A percentile compares a stretch with the other conserved stretches of the same genome.
Evolutionary conservation across 2,888 invertebrate species (phyloP).

Genomic region (Lasioglossum marginatum): DNA sequence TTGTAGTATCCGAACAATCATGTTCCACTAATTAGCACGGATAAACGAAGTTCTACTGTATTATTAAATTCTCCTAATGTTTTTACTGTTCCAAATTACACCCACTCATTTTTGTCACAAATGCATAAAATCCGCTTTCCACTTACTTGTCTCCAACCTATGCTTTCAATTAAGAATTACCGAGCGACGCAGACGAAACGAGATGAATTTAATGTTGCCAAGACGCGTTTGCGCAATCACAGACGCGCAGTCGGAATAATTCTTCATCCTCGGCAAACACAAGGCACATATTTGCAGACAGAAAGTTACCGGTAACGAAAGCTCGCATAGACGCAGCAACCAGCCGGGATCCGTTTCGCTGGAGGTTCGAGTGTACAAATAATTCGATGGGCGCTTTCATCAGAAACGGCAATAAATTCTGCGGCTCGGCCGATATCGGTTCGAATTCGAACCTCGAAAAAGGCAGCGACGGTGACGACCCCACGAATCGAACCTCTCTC

Average conservation of each 20-base stretch:
- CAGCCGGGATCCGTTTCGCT: neutral
- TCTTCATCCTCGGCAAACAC: neutral
- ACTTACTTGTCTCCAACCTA: too few relatives aligned
- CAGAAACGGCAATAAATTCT: slow-evolving; percentile 74
- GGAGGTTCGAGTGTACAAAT: slow-evolving; percentile 25
- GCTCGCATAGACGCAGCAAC: neutral
- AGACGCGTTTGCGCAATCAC: neutral
- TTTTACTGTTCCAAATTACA: too few relatives aligned
- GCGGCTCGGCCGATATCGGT: slow-evolving; percentile 64
- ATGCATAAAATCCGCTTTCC: too few relatives aligned
- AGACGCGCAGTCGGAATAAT: neutral
- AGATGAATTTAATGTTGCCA: neutral
- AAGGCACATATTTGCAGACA: neutral
- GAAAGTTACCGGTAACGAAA: neutral
- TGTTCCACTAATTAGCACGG: too few relatives aligned
- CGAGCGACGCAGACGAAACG: neutral
- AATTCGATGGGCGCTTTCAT: slow-evolving; percentile 68
- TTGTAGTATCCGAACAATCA: too few relatives aligned
- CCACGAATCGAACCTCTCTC: slow-evolving; percentile 48
- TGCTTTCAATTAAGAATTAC: neutral
- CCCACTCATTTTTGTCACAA: too few relatives aligned
- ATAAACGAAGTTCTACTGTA: too few relatives aligned
- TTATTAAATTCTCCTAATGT: too few relatives aligned
- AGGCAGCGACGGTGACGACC: slow-evolving; percentile 52
- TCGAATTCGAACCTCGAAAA: slow-evolving; percentile 50